Evolutionary conservation across 2,888 invertebrate genomes (phyloP).

Genomic region (Parnassius orleans): DNA sequence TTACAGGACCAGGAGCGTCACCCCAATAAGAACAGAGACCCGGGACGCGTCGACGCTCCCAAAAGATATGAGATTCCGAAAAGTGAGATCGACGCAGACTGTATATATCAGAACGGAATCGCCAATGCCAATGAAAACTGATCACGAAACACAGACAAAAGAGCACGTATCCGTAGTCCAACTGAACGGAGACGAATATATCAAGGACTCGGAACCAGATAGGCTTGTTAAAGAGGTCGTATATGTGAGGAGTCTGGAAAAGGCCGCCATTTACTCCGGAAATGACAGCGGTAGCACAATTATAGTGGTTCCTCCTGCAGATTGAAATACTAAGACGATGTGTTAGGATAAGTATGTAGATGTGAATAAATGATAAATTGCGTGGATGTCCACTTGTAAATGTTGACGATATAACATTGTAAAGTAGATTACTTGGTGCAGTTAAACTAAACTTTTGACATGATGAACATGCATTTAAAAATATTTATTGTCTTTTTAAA

Average conservation of each 20-base stretch:
- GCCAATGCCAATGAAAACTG: slow-evolving; percentile 39
- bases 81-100: slow-evolving; percentile 67
- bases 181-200: slow-evolving; percentile 63
- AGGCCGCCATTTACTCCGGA: slow-evolving; percentile 59
- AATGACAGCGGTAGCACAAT: slow-evolving; percentile 73
- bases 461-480: too few species aligned
- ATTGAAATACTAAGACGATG: slow-evolving; percentile 47
- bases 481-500: too few species aligned
- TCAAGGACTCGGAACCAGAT: slow-evolving; percentile 51
- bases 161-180: slow-evolving; percentile 70
- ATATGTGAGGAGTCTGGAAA: slow-evolving; percentile 59
- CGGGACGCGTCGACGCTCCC: slow-evolving; percentile 67
- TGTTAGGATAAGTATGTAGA: slow-evolving; percentile 22
- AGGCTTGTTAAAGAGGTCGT: slow-evolving; percentile 56
- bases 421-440: too few species aligned
- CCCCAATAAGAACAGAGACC: slow-evolving; percentile 50
- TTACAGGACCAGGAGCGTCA: slow-evolving; percentile 58
- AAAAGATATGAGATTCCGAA: slow-evolving; percentile 73
- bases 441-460: too few species aligned
- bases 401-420: not conserved
- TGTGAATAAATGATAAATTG: not conserved
- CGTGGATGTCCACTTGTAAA: not conserved
- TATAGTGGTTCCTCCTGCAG: slow-evolving; percentile 69
- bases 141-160: slow-evolving; percentile 50
- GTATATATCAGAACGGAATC: slow-evolving; percentile 69